Percentiles rank a stretch among this genome's conserved stretches.
Evolutionary conservation across 2,888 invertebrate genomes (phyloP).

Genomic region (Dinocampus coccinellae): DNA sequence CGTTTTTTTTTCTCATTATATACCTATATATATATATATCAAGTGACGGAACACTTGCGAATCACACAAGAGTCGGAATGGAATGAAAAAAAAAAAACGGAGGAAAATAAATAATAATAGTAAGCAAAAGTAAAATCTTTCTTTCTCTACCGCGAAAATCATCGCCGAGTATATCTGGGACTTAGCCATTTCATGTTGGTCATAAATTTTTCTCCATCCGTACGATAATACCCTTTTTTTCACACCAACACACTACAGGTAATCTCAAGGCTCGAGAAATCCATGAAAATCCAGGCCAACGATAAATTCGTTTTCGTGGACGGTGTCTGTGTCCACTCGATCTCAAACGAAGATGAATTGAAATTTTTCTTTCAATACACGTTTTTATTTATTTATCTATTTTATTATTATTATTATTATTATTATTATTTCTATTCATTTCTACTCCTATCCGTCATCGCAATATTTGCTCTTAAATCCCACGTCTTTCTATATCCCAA

Average conservation of each 20-base stretch:
- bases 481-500: too few relatives aligned
- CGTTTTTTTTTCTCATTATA: too few relatives aligned
- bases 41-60: neutral
- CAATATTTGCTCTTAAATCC: too few relatives aligned
- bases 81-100: neutral
- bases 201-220: constrained; percentile 17
- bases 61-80: neutral
- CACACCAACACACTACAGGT: neutral
- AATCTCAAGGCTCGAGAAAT: constrained; percentile 15
- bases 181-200: constrained; percentile 1
- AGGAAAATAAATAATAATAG: too few relatives aligned
- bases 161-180: neutral
- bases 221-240: neutral
- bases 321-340: constrained; percentile 2
- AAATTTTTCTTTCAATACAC: neutral
- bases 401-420: neutral
- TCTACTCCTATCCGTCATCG: too few relatives aligned
- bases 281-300: constrained; percentile 31
- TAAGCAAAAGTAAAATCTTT: too few relatives aligned
- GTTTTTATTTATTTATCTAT: neutral
- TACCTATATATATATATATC: neutral
- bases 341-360: constrained; percentile 11
- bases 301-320: constrained; percentile 37
- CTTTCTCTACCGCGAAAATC: neutral
- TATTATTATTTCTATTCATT: too few relatives aligned